Percentiles rank a stretch among this genome's conserved stretches.
phyloP scores from a whole-genome alignment of 2,888 invertebrate genomes.

The Agrochola lota region DNA sequence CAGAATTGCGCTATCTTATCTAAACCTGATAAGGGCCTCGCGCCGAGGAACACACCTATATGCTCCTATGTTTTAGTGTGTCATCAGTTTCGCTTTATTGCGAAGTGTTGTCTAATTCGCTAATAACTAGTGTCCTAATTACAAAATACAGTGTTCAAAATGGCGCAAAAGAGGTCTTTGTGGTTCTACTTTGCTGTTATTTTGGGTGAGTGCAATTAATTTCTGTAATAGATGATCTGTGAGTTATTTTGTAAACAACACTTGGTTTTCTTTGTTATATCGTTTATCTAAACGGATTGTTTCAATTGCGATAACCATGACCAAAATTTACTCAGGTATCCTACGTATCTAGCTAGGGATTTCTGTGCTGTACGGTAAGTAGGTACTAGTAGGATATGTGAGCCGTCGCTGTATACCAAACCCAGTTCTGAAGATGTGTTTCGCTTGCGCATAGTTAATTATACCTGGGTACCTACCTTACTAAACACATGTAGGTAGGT shows the following conservation, averaged over 20 bases:
- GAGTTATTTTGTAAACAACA: slow-evolving; percentile 19
- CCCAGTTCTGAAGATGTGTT: neutral
- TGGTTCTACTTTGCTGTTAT: slow-evolving; percentile 89
- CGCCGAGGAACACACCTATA: slow-evolving; percentile 79
- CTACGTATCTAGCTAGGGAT: neutral
- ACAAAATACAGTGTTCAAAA: slow-evolving; percentile 73
- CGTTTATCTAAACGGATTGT: neutral
- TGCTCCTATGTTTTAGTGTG: slow-evolving; percentile 73
- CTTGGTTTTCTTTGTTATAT: slow-evolving; percentile 16
- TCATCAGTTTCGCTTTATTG: slow-evolving; percentile 69
- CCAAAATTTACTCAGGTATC: neutral
- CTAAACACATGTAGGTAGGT: neutral
- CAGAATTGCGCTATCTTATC: slow-evolving; percentile 83
- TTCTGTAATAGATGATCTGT: neutral
- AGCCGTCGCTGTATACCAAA: neutral
- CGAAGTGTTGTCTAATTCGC: slow-evolving; percentile 60
- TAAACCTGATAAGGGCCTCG: slow-evolving; percentile 76
- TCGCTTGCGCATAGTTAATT: too few relatives aligned
- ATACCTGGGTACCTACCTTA: neutral
- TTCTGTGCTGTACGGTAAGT: neutral
- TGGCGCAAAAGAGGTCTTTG: slow-evolving; percentile 83
- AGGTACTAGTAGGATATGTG: too few relatives aligned
- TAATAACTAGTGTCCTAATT: slow-evolving; percentile 63
- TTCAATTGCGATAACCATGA: slow-evolving; percentile 13
- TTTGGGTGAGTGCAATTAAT: slow-evolving; percentile 82